Evolutionary conservation across 2,797 vertebrate species (phyloP).

Genomic region (Mareca penelope): DNA sequence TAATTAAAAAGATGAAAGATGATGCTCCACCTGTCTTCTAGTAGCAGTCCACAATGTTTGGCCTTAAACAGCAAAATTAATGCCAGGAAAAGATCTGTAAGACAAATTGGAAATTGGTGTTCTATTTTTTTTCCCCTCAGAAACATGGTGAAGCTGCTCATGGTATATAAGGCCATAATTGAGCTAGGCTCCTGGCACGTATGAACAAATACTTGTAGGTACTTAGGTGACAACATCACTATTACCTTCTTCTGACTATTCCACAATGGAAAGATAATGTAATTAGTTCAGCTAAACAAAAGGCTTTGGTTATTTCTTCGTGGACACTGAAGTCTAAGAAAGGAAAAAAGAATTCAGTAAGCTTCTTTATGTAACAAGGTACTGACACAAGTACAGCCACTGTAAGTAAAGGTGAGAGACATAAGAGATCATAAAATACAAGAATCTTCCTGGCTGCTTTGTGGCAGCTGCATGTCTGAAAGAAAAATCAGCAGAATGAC

Average conservation of each 20-base stretch:
- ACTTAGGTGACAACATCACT: constrained; percentile 18
- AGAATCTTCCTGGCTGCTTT: background rate
- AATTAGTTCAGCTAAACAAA: background rate
- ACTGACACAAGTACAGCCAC: background rate
- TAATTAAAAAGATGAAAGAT: constrained; percentile 23
- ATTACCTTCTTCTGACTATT: background rate
- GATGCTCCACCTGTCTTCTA: background rate
- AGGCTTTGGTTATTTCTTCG: background rate
- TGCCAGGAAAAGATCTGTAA: background rate
- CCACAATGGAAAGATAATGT: constrained; percentile 29
- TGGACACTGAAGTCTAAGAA: background rate
- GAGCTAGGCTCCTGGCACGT: background rate
- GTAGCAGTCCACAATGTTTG: background rate
- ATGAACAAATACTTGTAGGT: background rate
- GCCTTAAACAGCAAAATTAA: background rate
- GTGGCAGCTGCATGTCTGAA: background rate
- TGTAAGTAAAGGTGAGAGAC: background rate
- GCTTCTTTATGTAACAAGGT: background rate
- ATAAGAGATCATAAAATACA: background rate
- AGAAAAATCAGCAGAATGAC: background rate
- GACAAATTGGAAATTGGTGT: background rate
- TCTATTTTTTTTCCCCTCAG: background rate
- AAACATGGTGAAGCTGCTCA: background rate
- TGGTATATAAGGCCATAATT: background rate
- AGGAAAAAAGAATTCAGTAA: background rate